Evolutionary conservation across 2,113 vertebrate genomes (phyloP), one percentile per base, ranked within the genome.

Genomic region (Neodon shergylaensis): DNA sequence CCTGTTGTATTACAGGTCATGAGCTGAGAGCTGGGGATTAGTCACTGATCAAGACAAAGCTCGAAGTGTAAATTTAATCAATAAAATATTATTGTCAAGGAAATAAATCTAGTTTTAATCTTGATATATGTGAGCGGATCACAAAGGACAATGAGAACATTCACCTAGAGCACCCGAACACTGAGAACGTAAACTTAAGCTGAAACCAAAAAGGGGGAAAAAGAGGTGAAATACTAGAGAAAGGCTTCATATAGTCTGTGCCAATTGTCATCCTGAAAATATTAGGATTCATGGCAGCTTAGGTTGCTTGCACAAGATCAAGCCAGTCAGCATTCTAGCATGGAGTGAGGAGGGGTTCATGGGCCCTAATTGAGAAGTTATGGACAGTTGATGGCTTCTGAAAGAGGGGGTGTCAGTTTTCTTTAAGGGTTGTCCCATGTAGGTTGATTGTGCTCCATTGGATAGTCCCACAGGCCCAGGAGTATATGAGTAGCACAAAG

Each of bases 11-110:
- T 44, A 33, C 61, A 89, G 36, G 33, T 66, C 73, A 44, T 76
- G 70, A 95, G 22, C 33, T 47, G 36, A 63, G n/a, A 81, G 47
- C 39, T 82, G 49, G 58, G 36, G 87, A 83, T 91, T 90, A 54
- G 76, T 95, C 77, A 73, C 3, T 28, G 39, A 72, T 81, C 49
- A 88, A 90, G 63, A 83, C 72, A 95, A 44, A 77, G 72, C 12
- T 72, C 39, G 88, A 90, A 79, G 21, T 90, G 76, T 89, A 39
- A 58, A 87, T 72, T 17, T 90, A 86, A 31, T 33, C 76, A 92
- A 83, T 66, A 85, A 91, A 92, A 66, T 90, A 88, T 17, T 68
- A 85, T 28, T 93, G 79, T 68, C 63, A 90, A 92, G n/a, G 61
- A 96, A 95, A 65, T 90, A 54, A 72, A 73, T 73, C 13, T 77